Evolutionary conservation across 2,888 invertebrate genomes (phyloP).

Genomic region (Dynastes hyllus): DNA sequence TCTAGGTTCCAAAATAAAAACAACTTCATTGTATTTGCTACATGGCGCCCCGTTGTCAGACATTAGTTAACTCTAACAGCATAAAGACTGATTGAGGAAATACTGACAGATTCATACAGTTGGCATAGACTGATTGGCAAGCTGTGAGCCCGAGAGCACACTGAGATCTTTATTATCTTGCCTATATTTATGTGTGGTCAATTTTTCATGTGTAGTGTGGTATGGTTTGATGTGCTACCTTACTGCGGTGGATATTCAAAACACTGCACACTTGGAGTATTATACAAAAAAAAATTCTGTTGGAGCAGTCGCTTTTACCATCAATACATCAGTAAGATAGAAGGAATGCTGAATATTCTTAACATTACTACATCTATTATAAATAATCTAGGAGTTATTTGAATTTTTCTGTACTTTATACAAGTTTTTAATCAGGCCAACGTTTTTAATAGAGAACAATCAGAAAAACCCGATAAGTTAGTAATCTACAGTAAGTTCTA

Average conservation of each 20-base stretch:
- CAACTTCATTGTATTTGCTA: conserved; percentile 46
- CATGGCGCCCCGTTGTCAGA: conserved; percentile 54
- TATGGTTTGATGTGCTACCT: not conserved
- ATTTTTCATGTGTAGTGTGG: conserved; percentile 19
- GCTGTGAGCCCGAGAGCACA: conserved; percentile 69
- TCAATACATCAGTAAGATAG: too few relatives aligned
- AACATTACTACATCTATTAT: too few relatives aligned
- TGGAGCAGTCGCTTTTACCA: too few relatives aligned
- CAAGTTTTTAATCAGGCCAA: too few relatives aligned
- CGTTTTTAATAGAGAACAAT: too few relatives aligned
- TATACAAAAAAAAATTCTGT: too few relatives aligned
- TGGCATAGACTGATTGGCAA: conserved; percentile 70
- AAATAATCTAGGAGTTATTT: too few relatives aligned
- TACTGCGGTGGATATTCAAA: not conserved
- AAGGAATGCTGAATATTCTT: too few relatives aligned
- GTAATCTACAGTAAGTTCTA: too few relatives aligned
- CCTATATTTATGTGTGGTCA: conserved; percentile 31
- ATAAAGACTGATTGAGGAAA: conserved; percentile 63
- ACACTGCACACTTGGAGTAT: too few relatives aligned
- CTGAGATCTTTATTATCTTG: conserved; percentile 69
- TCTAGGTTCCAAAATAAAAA: conserved; percentile 34
- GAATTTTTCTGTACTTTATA: too few relatives aligned
- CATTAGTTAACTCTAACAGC: conserved; percentile 62
- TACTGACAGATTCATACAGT: conserved; percentile 62
- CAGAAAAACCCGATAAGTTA: too few relatives aligned